Conservation (phyloP, 2,113 vertebrate genomes). For the Albula glossodonta region DNA sequence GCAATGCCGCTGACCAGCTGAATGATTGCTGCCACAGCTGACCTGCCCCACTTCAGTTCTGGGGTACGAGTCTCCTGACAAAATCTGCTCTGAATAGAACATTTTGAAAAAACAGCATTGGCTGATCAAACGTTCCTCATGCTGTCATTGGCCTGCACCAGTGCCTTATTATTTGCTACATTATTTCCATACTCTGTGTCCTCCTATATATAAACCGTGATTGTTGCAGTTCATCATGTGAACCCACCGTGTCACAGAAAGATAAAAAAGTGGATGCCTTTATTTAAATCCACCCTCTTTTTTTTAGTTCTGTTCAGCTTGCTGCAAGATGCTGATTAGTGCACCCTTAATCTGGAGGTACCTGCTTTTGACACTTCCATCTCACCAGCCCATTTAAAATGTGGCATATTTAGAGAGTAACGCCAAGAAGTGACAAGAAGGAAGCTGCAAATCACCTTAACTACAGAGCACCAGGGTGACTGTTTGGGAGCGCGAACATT, state of each 20-base stretch:
- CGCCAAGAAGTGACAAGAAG: neutral
- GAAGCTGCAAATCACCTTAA: slow-evolving; percentile 3
- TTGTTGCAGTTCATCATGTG: neutral
- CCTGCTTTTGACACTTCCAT: neutral
- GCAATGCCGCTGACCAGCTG: neutral
- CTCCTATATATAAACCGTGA: neutral
- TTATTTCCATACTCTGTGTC: neutral
- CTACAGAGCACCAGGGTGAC: slow-evolving; percentile 3
- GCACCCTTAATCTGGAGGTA: neutral
- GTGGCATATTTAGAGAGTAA: neutral
- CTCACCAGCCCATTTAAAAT: neutral
- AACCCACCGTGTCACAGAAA: neutral
- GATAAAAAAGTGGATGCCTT: neutral
- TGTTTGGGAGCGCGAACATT: neutral
- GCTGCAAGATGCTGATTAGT: neutral
- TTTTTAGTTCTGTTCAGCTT: neutral
- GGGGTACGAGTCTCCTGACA: neutral
- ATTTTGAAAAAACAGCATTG: neutral
- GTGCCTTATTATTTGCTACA: neutral
- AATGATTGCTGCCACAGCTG: neutral
- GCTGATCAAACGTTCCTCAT: neutral
- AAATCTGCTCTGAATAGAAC: neutral
- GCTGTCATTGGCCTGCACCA: neutral
- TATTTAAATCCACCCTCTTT: neutral
- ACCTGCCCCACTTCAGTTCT: neutral